Evolutionary conservation across 2,888 invertebrate genomes (phyloP).

Genomic region (Hyposoter didymator): DNA sequence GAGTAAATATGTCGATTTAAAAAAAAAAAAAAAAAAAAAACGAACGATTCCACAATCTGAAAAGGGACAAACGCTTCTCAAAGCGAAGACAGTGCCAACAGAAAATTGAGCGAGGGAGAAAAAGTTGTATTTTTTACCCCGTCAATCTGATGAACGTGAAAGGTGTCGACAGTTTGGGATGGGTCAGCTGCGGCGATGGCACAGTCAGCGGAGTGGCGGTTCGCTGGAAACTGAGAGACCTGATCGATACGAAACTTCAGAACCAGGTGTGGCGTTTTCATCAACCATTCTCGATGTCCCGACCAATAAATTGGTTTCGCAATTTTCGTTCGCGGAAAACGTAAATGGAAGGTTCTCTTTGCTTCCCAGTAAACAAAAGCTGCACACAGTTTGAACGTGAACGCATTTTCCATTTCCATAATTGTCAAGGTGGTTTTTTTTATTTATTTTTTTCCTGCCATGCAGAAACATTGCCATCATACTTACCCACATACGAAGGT

Average conservation of each 20-base stretch:
- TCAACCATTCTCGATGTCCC: conserved; percentile 59
- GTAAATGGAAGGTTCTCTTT: conserved; percentile 58
- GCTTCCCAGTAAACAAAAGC: conserved; percentile 51
- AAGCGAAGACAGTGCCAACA: conserved; percentile 7
- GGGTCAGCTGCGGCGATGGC: conserved; percentile 59
- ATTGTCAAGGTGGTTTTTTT: neutral
- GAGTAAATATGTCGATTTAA: conserved; percentile 42
- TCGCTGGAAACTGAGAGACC: conserved; percentile 53
- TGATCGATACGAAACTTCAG: conserved; percentile 68
- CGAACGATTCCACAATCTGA: neutral
- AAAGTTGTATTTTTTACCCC: conserved; percentile 57
- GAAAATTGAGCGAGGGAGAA: neutral
- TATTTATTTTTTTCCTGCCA: neutral
- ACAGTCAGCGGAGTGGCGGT: conserved; percentile 47
- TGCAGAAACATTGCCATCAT: neutral
- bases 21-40: neutral
- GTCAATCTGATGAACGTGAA: conserved; percentile 63
- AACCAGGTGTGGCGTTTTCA: conserved; percentile 67
- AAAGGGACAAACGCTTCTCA: conserved; percentile 8
- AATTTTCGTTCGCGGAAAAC: conserved; percentile 41
- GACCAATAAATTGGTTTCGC: conserved; percentile 61
- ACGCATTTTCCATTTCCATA: conserved; percentile 3
- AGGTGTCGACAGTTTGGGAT: conserved; percentile 64
- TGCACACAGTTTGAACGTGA: conserved; percentile 10
- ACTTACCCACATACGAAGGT: neutral